phyloP scores from a whole-genome alignment of 2,888 invertebrate genomes.

The Petrolisthes manimaculis region DNA sequence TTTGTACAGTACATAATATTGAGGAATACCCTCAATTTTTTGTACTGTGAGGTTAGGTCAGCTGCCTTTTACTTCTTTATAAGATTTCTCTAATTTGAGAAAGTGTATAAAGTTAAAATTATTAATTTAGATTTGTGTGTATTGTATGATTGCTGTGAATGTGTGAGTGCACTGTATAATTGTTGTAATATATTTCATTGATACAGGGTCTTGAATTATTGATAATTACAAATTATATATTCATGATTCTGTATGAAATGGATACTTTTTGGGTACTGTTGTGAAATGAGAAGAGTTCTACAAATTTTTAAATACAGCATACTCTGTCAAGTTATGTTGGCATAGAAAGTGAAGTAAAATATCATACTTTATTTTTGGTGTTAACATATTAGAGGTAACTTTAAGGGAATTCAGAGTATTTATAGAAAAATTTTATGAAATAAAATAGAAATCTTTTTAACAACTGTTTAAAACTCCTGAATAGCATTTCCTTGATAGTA shows the following conservation, averaged over 20 bases:
- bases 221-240: neutral
- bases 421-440: constrained; percentile 46
- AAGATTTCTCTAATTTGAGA: neutral
- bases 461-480: neutral
- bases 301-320: constrained; percentile 7
- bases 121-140: constrained; percentile 5
- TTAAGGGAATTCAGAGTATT: constrained; percentile 48
- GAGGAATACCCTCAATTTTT: neutral
- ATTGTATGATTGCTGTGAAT: constrained; percentile 5
- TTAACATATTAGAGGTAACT: constrained; percentile 42
- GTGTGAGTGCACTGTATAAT: neutral
- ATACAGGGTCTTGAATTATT: neutral
- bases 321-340: constrained; percentile 36
- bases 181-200: constrained; percentile 3
- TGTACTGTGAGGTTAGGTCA: neutral
- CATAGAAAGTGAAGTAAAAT: constrained; percentile 29
- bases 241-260: neutral
- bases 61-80: neutral
- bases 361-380: constrained; percentile 41
- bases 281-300: constrained; percentile 18
- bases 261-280: constrained; percentile 17
- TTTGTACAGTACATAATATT: no score
- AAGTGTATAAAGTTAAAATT: constrained; percentile 10
- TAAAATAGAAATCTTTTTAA: constrained; percentile 16
- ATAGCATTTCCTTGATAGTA: no score